Percentiles rank a stretch among this genome's conserved stretches.
Evolutionary conservation across 1,140 invertebrate genomes (phyloP).

Genomic region (Cherax destructor): DNA sequence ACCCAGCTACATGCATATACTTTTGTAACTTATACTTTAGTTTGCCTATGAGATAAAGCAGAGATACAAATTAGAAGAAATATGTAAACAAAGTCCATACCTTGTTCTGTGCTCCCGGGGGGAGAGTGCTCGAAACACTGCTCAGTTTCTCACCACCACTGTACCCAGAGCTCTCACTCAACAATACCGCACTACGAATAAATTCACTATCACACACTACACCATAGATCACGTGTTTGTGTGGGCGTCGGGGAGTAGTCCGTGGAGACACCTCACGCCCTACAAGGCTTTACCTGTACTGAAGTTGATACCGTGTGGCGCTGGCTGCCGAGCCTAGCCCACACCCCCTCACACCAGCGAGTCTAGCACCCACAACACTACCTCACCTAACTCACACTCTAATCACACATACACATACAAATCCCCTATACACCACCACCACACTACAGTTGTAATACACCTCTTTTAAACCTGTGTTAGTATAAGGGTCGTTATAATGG

Average conservation of each 20-base stretch:
- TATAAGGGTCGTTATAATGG: too few relatives aligned
- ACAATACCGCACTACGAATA: not conserved
- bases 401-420: too few relatives aligned
- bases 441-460: too few relatives aligned
- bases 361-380: not conserved
- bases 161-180: not conserved
- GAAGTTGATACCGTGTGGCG: constrained; percentile 35
- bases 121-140: not conserved
- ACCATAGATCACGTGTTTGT: constrained; percentile 54
- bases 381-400: too few relatives aligned
- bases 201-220: constrained; percentile 6
- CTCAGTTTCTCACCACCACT: not conserved
- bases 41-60: not conserved
- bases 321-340: constrained; percentile 29
- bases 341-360: constrained; percentile 2
- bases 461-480: too few relatives aligned
- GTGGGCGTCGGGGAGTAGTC: constrained; percentile 5
- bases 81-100: not conserved
- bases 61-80: not conserved
- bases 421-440: too few relatives aligned
- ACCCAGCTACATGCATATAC: too few relatives aligned
- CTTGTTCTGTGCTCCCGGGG: not conserved
- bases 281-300: constrained; percentile 42
- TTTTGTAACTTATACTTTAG: not conserved
- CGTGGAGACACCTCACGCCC: constrained; percentile 30